Percentiles rank a stretch among this genome's conserved stretches.
Conservation (phyloP, 2,113 vertebrate species). For the Notothenia coriiceps region DNA sequence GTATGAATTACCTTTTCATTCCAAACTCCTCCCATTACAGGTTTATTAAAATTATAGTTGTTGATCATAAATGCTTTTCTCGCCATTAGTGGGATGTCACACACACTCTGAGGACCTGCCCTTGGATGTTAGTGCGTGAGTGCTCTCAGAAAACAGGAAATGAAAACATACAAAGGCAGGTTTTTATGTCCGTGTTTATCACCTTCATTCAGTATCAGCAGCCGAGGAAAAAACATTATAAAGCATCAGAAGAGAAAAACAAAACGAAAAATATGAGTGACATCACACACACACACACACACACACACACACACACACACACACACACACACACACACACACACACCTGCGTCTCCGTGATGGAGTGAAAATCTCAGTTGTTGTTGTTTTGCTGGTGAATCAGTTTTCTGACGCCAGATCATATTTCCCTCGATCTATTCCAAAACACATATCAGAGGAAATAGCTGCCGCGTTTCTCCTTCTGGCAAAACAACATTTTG, state of each 20-base stretch:
- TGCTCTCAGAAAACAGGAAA: slow-evolving; percentile 48
- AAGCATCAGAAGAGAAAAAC: slow-evolving; percentile 52
- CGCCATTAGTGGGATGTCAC: slow-evolving; percentile 65
- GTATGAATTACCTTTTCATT: slow-evolving; percentile 60
- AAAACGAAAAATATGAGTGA: slow-evolving; percentile 9
- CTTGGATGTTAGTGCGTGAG: slow-evolving; percentile 54
- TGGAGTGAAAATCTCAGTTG: slow-evolving; percentile 41
- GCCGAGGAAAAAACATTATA: slow-evolving; percentile 47
- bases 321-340: slow-evolving; percentile 22
- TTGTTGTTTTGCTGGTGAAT: slow-evolving; percentile 50
- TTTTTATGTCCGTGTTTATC: slow-evolving; percentile 72
- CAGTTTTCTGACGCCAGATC: slow-evolving; percentile 60
- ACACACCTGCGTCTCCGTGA: slow-evolving; percentile 35
- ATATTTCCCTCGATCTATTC: slow-evolving; percentile 53
- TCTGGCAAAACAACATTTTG: slow-evolving; percentile 23
- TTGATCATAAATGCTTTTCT: slow-evolving; percentile 66
- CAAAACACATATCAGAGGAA: slow-evolving; percentile 58
- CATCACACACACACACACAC: slow-evolving; percentile 7
- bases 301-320: slow-evolving; percentile 36
- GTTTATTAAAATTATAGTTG: slow-evolving; percentile 69
- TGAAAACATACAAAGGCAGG: slow-evolving; percentile 61
- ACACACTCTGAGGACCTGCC: slow-evolving; percentile 53
- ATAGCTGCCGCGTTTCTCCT: slow-evolving; percentile 40
- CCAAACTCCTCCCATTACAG: slow-evolving; percentile 58
- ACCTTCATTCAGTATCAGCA: slow-evolving; percentile 64